These are phyloP conservation scores for Adoxophyes honmai DNA, from an alignment of 1,140 invertebrate species.

Conservation along the genomic window DNA sequence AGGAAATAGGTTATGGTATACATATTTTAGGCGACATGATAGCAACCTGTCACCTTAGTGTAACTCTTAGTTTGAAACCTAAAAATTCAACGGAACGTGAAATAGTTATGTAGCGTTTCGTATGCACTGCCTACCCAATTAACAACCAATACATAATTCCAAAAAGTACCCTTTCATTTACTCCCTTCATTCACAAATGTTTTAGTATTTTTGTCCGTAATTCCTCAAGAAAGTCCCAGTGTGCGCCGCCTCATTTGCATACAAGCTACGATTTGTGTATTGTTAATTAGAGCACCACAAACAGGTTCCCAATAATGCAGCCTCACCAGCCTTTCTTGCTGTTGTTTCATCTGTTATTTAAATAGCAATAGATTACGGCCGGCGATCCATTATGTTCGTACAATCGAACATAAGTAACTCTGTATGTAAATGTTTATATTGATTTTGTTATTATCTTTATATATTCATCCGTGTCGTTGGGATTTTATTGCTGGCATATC, in stretches of 20 bases:
- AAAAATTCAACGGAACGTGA: too few species aligned
- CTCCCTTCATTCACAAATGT: too few species aligned
- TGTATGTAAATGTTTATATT: slow-evolving; percentile 59
- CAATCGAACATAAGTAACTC: slow-evolving; percentile 67
- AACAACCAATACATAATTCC: too few species aligned
- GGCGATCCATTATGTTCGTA: slow-evolving; percentile 35
- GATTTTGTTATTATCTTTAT: slow-evolving; percentile 27
- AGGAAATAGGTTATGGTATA: too few species aligned
- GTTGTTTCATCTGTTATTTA: slow-evolving; percentile 70
- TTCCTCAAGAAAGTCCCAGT: too few species aligned
- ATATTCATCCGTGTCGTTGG: not conserved
- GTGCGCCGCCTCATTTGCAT: slow-evolving; percentile 62
- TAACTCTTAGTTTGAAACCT: too few species aligned
- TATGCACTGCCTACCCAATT: too few species aligned
- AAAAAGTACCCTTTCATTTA: too few species aligned
- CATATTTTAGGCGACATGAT: too few species aligned
- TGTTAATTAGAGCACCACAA: slow-evolving; percentile 74
- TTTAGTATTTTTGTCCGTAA: too few species aligned
- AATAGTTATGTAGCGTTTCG: too few species aligned
- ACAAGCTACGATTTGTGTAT: slow-evolving; percentile 76
- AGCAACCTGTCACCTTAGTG: too few species aligned
- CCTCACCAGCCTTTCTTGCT: slow-evolving; percentile 51
- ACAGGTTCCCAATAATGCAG: slow-evolving; percentile 67
- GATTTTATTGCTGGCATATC: not conserved
- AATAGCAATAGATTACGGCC: slow-evolving; percentile 62